Conservation (phyloP, 2,888 invertebrate species). For the Drosophila anomalata region DNA sequence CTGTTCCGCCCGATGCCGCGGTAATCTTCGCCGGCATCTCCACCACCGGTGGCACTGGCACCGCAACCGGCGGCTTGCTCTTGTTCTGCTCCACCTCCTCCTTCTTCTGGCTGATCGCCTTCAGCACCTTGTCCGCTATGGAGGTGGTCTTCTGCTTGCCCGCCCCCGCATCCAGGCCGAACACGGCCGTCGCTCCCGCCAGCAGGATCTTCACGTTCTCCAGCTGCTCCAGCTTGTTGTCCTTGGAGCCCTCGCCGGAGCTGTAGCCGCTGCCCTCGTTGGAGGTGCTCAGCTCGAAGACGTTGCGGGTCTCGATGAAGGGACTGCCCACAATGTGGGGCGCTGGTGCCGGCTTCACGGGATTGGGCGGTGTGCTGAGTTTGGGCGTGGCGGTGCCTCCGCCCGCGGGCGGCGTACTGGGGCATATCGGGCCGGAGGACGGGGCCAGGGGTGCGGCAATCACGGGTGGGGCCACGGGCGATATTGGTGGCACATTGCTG, state of each 20-base stretch:
- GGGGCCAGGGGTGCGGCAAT: constrained; percentile 12
- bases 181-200: constrained; percentile 77
- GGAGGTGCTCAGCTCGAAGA: constrained; percentile 81
- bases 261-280: constrained; percentile 76
- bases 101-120: constrained; percentile 86
- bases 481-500: background rate
- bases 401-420: constrained; percentile 20
- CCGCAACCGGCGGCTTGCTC: constrained; percentile 78
- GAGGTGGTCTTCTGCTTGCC: constrained; percentile 85
- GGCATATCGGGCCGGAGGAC: constrained; percentile 8
- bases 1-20: constrained; percentile 19
- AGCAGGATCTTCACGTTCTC: constrained; percentile 83
- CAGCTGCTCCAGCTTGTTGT: constrained; percentile 81
- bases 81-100: constrained; percentile 84
- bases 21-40: constrained; percentile 58
- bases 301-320: constrained; percentile 82
- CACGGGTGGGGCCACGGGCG: constrained; percentile 1
- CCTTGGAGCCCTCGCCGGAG: constrained; percentile 77
- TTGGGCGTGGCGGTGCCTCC: constrained; percentile 39
- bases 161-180: constrained; percentile 81
- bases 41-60: constrained; percentile 13
- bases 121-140: constrained; percentile 87
- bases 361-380: constrained; percentile 59
- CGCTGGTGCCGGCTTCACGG: constrained; percentile 1
- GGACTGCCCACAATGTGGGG: constrained; percentile 78